Evolutionary conservation across 64 coral and sea anemone species (phyloP), one percentile per base, ranked within the genome.

Genomic region (Cladopsammia gracilis): DNA sequence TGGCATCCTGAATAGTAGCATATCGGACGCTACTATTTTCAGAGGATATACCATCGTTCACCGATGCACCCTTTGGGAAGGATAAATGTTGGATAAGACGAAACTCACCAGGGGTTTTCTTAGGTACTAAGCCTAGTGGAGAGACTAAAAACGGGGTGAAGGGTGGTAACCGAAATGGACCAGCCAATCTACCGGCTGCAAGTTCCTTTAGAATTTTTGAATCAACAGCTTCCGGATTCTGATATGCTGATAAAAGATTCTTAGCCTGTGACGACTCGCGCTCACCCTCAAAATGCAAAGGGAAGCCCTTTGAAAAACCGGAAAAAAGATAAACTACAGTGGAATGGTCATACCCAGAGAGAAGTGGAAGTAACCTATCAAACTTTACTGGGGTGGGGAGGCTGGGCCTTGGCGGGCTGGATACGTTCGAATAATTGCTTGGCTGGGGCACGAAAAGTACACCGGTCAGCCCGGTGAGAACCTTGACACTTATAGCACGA

Each of bases 121-220:
- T 92, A 24, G 90, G 90, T 2, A 85, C 60, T 18, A 92, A 11
- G 9, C 91, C 91, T 47, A 93, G 23, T 5, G 72, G 83, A 1
- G 83, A 87, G 24, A 7, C 23, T 6, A n/a, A 9, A 58, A 76
- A 93, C 18, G 23, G 9, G 0, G 5, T 58, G 48, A 93, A 87
- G 44, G 83, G 90, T 7, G 91, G 91, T 9, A 42, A 25, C 12
- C 26, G 13, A 75, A 93, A 93, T 3, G 74, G 92, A 18, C 92
- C 92, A 20, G 76, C 92, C 45, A 88, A 56, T 4, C 92, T 15
- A 22, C 22, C 10, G 18, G 75, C 62, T 11, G 10, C 64, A 8
- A 88, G 7, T 66, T 64, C 58, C 60, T 64, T 83, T 83, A 46
- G 11, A 83, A 83, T 65, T 83, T 83, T 83, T 19, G 25, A 65